Evolutionary conservation across 2,797 vertebrate genomes (phyloP), one percentile per base, ranked within the genome.

Genomic region (Scolopax rusticola): DNA sequence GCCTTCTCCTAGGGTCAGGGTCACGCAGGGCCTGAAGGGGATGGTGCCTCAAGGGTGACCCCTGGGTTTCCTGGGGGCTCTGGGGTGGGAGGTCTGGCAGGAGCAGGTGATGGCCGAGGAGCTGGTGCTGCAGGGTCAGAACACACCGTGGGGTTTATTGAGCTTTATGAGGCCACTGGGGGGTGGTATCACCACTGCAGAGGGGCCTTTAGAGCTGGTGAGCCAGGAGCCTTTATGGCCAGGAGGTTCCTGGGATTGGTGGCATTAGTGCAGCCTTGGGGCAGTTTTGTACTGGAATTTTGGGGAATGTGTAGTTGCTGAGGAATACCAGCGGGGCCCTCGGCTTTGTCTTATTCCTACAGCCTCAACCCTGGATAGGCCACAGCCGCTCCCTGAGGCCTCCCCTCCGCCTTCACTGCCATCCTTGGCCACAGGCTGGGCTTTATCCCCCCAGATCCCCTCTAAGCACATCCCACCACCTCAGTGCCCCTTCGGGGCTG

Each of bases 101-200:
- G 57, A 25, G 51, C 28, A 17, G 57, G 8, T 1, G 47, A 54
- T 8, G 38, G 2, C 24, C 43, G 36, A 61, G 41, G 33, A 23
- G 48, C 54, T 15, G 4, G 15, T 16, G 41, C 67, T 3, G 45
- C 36, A 8, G 28, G n/a, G 14, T 13, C 16, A 14, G 14, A 23
- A 12, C 21, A 25, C 1, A 0, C 19, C 1, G 1, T 1, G 28
- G 38, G 30, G 11, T 24, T 25, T 5, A 5, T 0, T 14, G 68
- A 48, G 18, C 45, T 51, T 59, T 5, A 48, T 15, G 9, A 68
- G 54, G 25, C 43, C 28, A 4, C 2, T 11, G 57, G 40, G n/a
- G n/a, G 36, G 2, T 53, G 1, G 4, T n/a, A 8, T 1, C 1
- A 1, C 19, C 38, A 14, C 17, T 30, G 11, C 30, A 9, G 32